Conservation (phyloP, 2,797 vertebrate species). For the Pristis pectinata region DNA sequence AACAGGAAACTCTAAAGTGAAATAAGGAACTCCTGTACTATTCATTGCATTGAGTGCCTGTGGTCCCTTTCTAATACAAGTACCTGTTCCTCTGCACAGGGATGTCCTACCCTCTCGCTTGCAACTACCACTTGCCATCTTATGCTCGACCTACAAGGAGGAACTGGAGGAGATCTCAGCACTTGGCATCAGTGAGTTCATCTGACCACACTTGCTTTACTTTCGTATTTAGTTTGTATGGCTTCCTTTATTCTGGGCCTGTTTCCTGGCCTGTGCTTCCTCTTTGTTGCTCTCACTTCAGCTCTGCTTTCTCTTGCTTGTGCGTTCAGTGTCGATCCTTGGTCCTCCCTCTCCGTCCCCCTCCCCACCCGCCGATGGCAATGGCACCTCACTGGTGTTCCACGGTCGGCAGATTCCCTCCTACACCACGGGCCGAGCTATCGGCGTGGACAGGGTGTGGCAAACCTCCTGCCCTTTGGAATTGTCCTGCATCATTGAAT, state of each 20-base stretch:
- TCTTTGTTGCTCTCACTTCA: background rate
- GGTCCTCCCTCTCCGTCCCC: background rate
- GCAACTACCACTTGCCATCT: background rate
- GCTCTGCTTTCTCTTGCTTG: slow-evolving; percentile 37
- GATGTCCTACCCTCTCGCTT: background rate
- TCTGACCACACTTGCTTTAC: background rate
- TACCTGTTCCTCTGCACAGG: background rate
- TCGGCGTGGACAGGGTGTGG: slow-evolving; percentile 73
- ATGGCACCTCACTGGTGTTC: slow-evolving; percentile 74
- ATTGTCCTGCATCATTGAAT: slow-evolving; percentile 79
- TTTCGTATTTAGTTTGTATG: background rate
- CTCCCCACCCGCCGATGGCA: background rate
- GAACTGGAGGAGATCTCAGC: background rate
- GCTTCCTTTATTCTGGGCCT: background rate
- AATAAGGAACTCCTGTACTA: background rate
- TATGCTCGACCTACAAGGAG: background rate
- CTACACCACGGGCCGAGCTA: slow-evolving; percentile 71
- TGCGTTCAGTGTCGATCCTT: slow-evolving; percentile 33
- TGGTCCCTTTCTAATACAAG: background rate
- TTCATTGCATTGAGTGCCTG: background rate
- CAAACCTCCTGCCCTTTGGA: slow-evolving; percentile 81
- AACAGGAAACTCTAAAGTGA: background rate
- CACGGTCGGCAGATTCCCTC: slow-evolving; percentile 71
- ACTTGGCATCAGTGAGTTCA: background rate
- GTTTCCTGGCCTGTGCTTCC: background rate